Evolutionary conservation across 2,113 vertebrate genomes (phyloP).

Genomic region (Petaurus breviceps): DNA sequence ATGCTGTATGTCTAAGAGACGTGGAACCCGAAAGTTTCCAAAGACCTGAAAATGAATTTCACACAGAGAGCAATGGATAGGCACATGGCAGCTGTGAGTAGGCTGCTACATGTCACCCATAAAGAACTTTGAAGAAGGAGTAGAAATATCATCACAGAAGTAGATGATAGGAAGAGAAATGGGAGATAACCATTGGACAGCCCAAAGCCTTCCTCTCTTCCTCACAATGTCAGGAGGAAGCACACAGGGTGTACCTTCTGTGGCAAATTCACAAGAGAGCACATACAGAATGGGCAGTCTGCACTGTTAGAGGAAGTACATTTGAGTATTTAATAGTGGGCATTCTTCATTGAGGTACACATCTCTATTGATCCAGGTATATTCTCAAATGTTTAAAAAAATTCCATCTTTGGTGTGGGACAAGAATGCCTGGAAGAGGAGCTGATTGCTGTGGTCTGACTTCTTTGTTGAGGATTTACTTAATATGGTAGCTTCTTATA

Average conservation of each 20-base stretch:
- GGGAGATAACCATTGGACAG: not conserved
- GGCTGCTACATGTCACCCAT: not conserved
- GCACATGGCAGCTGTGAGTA: not conserved
- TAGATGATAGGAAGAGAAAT: not conserved
- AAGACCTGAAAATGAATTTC: not conserved
- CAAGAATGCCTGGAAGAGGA: not conserved
- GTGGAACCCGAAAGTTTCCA: not conserved
- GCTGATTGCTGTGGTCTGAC: not conserved
- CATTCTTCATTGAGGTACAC: slow-evolving; percentile 5
- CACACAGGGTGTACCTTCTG: not conserved
- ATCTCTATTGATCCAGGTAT: not conserved
- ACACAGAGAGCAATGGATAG: not conserved
- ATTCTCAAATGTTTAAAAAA: not conserved
- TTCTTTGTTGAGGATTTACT: slow-evolving; percentile 46
- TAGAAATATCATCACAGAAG: not conserved
- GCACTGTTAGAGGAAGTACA: not conserved
- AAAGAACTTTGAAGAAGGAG: not conserved
- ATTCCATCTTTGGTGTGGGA: slow-evolving; percentile 3
- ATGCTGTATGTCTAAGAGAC: not conserved
- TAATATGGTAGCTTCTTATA: not conserved
- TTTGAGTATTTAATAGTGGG: not conserved
- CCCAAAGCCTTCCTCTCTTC: not conserved
- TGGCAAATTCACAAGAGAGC: not conserved
- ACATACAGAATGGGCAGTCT: not conserved
- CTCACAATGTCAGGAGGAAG: not conserved